These are phyloP conservation scores for Sciurus carolinensis DNA, from an alignment of 2,797 vertebrate species.

Conservation along the genomic window DNA sequence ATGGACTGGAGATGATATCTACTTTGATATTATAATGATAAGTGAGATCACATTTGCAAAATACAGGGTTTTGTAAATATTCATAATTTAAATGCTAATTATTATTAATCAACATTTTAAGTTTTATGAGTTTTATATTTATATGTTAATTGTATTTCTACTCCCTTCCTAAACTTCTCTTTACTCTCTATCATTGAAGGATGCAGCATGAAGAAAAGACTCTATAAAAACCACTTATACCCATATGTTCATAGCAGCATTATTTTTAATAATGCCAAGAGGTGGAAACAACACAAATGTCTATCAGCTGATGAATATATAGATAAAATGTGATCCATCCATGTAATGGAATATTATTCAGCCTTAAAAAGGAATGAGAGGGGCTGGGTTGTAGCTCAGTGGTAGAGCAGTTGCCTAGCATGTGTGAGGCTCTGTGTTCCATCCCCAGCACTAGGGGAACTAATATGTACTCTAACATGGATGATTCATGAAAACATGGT, in stretches of 20 bases:
- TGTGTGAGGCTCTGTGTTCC: no score
- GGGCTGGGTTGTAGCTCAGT: no score
- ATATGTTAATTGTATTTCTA: constrained; percentile 26
- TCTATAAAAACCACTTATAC: background rate
- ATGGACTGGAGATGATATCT: background rate
- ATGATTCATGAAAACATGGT: background rate
- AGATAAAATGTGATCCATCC: background rate
- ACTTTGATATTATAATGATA: constrained; percentile 9
- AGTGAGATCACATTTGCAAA: background rate
- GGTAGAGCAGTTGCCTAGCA: no score
- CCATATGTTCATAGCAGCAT: background rate
- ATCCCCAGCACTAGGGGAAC: no score
- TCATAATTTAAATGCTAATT: background rate
- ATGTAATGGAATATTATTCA: background rate
- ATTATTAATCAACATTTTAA: background rate
- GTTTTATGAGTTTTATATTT: background rate
- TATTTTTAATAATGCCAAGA: background rate
- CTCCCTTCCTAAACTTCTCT: background rate
- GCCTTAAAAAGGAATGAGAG: background rate
- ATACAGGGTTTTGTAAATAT: background rate
- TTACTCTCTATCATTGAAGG: background rate
- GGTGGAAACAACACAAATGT: background rate
- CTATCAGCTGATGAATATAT: background rate
- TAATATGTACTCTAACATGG: no score
- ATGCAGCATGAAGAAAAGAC: background rate